Evolutionary conservation across 2,113 vertebrate species (phyloP).

Genomic region (Mesoclemmys tuberculata): DNA sequence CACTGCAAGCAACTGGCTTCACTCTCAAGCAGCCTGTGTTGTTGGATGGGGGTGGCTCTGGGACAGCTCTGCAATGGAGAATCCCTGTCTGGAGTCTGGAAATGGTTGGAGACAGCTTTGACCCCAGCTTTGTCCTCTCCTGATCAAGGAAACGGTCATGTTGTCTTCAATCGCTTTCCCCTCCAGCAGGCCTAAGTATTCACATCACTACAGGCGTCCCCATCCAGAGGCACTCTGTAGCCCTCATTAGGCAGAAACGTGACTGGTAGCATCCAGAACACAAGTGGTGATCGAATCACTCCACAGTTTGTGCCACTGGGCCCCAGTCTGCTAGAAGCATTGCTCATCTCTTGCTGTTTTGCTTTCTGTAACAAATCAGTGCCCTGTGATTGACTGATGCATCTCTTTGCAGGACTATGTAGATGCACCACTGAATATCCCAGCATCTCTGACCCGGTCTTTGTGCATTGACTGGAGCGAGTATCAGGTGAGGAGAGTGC

Average conservation of each 20-base stretch:
- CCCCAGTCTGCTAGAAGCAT: background rate
- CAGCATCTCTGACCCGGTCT: slow-evolving; percentile 86
- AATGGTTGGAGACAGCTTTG: background rate
- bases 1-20: background rate
- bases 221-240: background rate
- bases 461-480: slow-evolving; percentile 96
- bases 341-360: background rate
- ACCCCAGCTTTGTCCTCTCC: background rate
- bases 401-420: slow-evolving; percentile 89
- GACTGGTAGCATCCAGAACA: background rate
- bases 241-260: background rate
- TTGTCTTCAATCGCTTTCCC: background rate
- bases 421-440: slow-evolving; percentile 96
- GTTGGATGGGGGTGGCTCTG: background rate
- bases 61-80: background rate
- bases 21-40: background rate
- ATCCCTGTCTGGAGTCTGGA: background rate
- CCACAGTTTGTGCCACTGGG: background rate
- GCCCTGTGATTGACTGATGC: background rate
- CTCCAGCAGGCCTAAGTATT: background rate
- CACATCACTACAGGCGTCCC: background rate
- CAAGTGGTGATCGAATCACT: background rate
- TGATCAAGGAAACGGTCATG: background rate
- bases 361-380: background rate
- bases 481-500: slow-evolving; percentile 89